Base-by-base conservation (phyloP, 2,797 vertebrate genomes). In the Silurus lanzhouensis region DNA sequence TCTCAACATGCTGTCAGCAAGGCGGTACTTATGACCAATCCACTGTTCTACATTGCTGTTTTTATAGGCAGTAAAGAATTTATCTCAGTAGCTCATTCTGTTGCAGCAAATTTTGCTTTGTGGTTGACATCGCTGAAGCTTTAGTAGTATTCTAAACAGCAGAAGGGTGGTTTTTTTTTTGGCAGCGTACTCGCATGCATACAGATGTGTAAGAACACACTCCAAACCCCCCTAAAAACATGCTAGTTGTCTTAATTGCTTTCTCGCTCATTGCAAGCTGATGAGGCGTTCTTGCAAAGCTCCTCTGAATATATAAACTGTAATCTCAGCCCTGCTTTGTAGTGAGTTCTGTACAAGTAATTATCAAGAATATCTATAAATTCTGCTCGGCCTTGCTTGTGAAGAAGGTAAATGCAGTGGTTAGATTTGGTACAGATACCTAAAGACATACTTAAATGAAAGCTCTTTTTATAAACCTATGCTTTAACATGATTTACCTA, bases 181-280 rank as follows among this genome's bases (percentile, higher is more conserved):
- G 64, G 17, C 52, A 67, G 13, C 19, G 44, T 52, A 66, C 20
- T 13, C 6, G 13, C 6, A 48, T 25, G 22, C 60, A 64, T 80
- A 79, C 4, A 76, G 55, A 78, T 66, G 14, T 81, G 48, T 15
- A 66, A 8, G n/a, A 52, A 27, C 78, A 81, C 63, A 22, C 78
- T 48, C 22, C 13, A n/a, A 1, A 46, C 8, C 6, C 48, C 6
- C 48, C 6, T 10, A 61, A 20, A 55, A 25, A 38, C 25, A 4
- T 20, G 17, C 27, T n/a, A 61, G 46, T 46, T 66, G 9, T 27
- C 80, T 46, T 87, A 83, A 85, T 77, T 61, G 22, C 66, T 89
- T 83, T 82, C 67, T 71, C 66, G 70, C 77, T 82, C 55, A 61
- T 75, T 81, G 68, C 75, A 70, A 75, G 63, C 79, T 82, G 86